Conservation (phyloP, 2,797 vertebrate genomes). For the Enteromius argenteus region DNA sequence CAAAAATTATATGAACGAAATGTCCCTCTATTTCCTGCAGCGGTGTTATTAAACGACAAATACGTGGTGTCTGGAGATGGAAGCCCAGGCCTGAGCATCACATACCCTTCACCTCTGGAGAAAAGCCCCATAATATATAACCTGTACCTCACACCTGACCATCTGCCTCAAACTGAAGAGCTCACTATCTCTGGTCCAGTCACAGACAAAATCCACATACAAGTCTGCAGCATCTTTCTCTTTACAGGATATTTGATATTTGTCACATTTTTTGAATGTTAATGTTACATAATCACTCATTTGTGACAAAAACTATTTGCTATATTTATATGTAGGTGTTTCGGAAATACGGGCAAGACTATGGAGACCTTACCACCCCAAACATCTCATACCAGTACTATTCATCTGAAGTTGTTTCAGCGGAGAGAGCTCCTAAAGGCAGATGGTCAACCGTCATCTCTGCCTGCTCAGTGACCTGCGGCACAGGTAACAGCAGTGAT, state of each 20-base stretch:
- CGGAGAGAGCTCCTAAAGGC: constrained; percentile 61
- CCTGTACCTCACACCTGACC: constrained; percentile 84
- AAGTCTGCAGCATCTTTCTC: constrained; percentile 75
- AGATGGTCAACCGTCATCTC: constrained; percentile 77
- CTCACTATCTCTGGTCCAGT: constrained; percentile 83
- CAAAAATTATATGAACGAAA: not conserved
- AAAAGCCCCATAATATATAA: constrained; percentile 82
- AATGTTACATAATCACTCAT: not conserved
- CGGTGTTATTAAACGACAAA: constrained; percentile 78
- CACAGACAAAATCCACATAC: constrained; percentile 81
- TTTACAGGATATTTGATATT: not conserved
- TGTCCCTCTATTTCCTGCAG: constrained; percentile 67
- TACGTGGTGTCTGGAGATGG: constrained; percentile 87
- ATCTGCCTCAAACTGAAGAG: constrained; percentile 86
- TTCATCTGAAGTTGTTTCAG: constrained; percentile 60
- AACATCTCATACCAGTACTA: constrained; percentile 90
- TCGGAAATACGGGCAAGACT: constrained; percentile 88
- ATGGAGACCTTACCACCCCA: constrained; percentile 86
- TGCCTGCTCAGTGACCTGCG: constrained; percentile 90
- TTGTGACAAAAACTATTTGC: not conserved
- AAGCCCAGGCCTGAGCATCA: constrained; percentile 79
- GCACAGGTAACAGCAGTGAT: constrained; percentile 80
- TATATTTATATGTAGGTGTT: constrained; percentile 80
- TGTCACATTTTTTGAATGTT: not conserved
- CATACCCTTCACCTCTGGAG: constrained; percentile 87